These are phyloP conservation scores for Zygogramma bicolorata DNA, from an alignment of 2,888 invertebrate genomes.

Conservation along the genomic window DNA sequence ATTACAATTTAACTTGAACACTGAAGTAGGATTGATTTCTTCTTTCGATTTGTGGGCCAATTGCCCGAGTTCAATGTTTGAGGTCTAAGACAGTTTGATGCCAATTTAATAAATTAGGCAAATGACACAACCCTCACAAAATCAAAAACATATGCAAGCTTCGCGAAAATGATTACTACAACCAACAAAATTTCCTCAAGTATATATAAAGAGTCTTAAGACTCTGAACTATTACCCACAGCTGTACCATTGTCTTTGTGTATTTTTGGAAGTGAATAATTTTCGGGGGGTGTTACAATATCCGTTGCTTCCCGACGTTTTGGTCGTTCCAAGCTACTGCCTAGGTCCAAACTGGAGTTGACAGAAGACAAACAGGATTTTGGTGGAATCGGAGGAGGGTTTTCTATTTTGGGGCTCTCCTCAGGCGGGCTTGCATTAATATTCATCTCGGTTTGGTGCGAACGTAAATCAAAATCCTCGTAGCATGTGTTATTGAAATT, in stretches of 20 bases:
- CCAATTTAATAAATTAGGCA: no score
- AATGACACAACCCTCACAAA: no score
- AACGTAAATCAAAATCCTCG: constrained; percentile 64
- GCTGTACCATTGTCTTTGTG: constrained; percentile 54
- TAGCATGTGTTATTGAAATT: constrained; percentile 66
- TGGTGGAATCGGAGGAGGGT: constrained; percentile 64
- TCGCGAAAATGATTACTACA: no score
- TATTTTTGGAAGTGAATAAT: constrained; percentile 63
- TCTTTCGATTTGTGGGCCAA: no score
- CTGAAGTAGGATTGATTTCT: no score
- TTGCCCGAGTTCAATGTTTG: no score
- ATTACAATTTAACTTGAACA: no score
- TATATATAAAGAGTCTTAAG: constrained; percentile 18
- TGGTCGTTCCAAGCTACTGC: constrained; percentile 53
- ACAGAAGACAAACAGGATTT: constrained; percentile 55
- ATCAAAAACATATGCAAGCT: no score
- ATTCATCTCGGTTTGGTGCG: constrained; percentile 63
- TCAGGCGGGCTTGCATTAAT: constrained; percentile 60
- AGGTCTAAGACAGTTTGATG: no score
- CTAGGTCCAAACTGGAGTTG: constrained; percentile 59
- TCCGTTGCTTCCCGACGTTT: constrained; percentile 43
- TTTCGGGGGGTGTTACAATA: constrained; percentile 57
- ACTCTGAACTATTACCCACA: constrained; percentile 22
- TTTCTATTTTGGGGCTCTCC: constrained; percentile 58
- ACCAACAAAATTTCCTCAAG: no score